These are phyloP conservation scores for Halcyon badia DNA, from an alignment of 2,797 vertebrate genomes.

Conservation along the genomic window DNA sequence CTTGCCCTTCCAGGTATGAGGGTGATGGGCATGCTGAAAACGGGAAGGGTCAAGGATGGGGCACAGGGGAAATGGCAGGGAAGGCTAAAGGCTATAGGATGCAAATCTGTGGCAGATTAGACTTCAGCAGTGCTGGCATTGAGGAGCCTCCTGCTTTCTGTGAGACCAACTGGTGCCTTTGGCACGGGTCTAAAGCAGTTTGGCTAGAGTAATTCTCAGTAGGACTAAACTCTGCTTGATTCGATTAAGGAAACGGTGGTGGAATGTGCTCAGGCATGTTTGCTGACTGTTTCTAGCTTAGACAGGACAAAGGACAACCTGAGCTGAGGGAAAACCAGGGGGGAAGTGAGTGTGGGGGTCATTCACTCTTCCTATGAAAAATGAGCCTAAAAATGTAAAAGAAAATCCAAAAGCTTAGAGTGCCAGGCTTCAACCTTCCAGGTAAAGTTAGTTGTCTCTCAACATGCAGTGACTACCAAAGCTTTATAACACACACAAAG, in stretches of 20 bases:
- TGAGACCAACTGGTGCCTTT: rapidly evolving
- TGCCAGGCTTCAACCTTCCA: neutral
- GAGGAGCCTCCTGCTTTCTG: neutral
- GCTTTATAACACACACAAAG: neutral
- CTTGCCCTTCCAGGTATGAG: neutral
- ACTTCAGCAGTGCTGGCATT: neutral
- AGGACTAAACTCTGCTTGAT: neutral
- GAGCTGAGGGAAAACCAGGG: neutral
- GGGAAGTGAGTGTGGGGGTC: neutral
- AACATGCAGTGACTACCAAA: neutral
- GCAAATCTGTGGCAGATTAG: neutral
- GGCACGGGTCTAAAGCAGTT: neutral
- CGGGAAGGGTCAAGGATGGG: neutral
- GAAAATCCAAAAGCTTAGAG: neutral
- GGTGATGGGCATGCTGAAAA: neutral
- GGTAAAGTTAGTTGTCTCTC: neutral
- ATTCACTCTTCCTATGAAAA: neutral
- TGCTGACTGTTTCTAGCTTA: neutral
- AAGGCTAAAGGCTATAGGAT: neutral
- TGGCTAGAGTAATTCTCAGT: neutral
- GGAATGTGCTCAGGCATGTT: neutral
- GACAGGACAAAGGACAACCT: neutral
- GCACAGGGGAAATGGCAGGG: rapidly evolving
- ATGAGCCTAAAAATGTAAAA: neutral
- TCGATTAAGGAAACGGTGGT: neutral